Conservation (phyloP, 2,113 vertebrate genomes). For the Scophthalmus maximus region DNA sequence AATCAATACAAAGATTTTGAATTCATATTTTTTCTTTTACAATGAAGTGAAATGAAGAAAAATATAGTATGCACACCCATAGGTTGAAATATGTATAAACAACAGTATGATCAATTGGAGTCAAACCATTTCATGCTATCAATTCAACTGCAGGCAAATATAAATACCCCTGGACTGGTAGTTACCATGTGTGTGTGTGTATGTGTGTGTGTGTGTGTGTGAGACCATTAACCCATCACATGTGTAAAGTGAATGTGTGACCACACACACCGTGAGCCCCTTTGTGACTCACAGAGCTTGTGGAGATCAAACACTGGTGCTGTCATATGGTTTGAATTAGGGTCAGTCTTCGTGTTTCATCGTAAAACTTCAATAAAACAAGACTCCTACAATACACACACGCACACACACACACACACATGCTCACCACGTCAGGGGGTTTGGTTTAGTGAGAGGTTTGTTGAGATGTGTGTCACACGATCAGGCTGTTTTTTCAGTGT, state of each 20-base stretch:
- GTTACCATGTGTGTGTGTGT: not conserved
- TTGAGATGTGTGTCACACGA: conserved; percentile 69
- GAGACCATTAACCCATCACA: conserved; percentile 73
- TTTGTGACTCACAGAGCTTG: conserved; percentile 65
- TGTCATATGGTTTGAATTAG: conserved; percentile 89
- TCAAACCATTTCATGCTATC: not conserved
- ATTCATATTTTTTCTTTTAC: no score
- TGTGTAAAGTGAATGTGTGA: conserved; percentile 74
- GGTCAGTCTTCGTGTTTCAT: conserved; percentile 85
- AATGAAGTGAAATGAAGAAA: not conserved
- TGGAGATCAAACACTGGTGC: conserved; percentile 73
- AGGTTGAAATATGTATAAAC: no score
- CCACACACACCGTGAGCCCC: conserved; percentile 73
- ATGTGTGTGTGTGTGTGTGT: conserved; percentile 4
- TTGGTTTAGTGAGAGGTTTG: conserved; percentile 62
- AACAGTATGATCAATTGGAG: not conserved
- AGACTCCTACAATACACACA: conserved; percentile 55
- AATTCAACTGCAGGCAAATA: conserved; percentile 18
- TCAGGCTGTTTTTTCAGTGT: conserved; percentile 55
- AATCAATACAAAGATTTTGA: no score
- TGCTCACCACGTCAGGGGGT: conserved; percentile 29
- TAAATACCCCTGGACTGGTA: not conserved
- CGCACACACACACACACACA: conserved; percentile 6
- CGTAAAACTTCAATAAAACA: conserved; percentile 89
- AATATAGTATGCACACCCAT: not conserved